These are phyloP conservation scores for Reinhardtius hippoglossoides DNA, from an alignment of 2,113 vertebrate species.

Conservation along the genomic window DNA sequence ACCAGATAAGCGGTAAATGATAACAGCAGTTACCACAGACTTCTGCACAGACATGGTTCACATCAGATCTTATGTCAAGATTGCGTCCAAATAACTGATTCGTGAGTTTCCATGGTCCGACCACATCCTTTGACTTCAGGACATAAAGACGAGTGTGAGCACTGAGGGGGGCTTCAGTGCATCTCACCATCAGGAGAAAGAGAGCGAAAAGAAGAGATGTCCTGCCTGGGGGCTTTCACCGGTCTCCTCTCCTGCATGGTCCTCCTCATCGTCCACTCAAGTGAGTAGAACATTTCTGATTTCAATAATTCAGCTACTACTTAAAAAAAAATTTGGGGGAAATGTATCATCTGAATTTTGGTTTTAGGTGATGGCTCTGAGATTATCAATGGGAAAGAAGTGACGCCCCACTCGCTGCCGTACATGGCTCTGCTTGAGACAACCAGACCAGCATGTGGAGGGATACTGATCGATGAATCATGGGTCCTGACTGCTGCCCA, in stretches of 20 bases:
- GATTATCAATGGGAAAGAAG: conserved; percentile 69
- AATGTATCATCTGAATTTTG: not conserved
- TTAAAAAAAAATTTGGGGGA: too few relatives aligned
- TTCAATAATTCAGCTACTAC: not conserved
- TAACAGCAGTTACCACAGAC: not conserved
- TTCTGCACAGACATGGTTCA: not conserved
- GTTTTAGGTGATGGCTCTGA: conserved; percentile 62
- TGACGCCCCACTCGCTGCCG: conserved; percentile 64
- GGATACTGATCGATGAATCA: conserved; percentile 59
- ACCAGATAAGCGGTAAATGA: not conserved
- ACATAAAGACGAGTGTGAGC: conserved; percentile 34
- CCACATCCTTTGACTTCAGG: conserved; percentile 60
- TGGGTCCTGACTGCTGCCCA: conserved; percentile 82
- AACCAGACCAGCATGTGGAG: conserved; percentile 63
- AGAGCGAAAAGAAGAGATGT: conserved; percentile 43
- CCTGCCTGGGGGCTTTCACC: not conserved
- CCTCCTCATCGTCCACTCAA: conserved; percentile 40
- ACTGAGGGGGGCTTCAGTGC: conserved; percentile 8
- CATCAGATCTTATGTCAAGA: not conserved
- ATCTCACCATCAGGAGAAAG: not conserved
- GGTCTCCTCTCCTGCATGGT: conserved; percentile 5
- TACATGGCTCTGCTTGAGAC: conserved; percentile 63
- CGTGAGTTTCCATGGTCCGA: conserved; percentile 28
- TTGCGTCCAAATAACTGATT: conserved; percentile 24
- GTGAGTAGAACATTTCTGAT: conserved; percentile 46